Conservation (phyloP, 1,140 invertebrate genomes). For the Leptopilina boulardi region DNA sequence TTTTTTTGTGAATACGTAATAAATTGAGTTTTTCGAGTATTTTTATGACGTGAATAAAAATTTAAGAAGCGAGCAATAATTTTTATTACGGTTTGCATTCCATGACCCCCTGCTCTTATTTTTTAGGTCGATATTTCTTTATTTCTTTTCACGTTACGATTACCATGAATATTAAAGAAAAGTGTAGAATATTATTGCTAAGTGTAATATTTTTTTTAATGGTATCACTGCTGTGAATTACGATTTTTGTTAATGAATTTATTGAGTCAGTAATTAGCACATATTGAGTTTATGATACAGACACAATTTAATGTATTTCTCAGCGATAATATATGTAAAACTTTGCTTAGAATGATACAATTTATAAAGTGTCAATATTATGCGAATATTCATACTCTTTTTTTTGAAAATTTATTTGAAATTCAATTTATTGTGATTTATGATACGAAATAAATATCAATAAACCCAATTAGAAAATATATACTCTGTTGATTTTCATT, state of each 20-base stretch:
- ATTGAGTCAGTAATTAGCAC: not conserved
- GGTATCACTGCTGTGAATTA: not conserved
- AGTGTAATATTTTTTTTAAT: not conserved
- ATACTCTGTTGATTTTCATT: not conserved
- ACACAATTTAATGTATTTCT: not conserved
- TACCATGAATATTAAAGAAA: not conserved
- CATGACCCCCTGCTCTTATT: constrained; percentile 12
- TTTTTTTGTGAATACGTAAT: not conserved
- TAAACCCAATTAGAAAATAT: not conserved
- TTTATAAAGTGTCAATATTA: constrained; percentile 7
- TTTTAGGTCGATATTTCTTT: constrained; percentile 34
- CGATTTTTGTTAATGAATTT: not conserved
- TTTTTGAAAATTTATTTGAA: not conserved
- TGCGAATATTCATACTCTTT: constrained; percentile 1
- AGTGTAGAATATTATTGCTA: not conserved
- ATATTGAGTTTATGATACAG: not conserved
- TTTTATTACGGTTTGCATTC: constrained; percentile 13
- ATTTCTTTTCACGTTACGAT: not conserved
- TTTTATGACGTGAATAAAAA: constrained; percentile 14
- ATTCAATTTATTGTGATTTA: constrained; percentile 23
- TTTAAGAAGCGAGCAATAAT: not conserved
- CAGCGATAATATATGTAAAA: constrained; percentile 4
- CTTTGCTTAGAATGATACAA: not conserved
- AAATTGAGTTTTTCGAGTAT: constrained; percentile 20
- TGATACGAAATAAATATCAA: not conserved